Evolutionary conservation across 35 echinoderm and acorn worm species (phyloP).

Genomic region (Strongylocentrotus purpuratus): DNA sequence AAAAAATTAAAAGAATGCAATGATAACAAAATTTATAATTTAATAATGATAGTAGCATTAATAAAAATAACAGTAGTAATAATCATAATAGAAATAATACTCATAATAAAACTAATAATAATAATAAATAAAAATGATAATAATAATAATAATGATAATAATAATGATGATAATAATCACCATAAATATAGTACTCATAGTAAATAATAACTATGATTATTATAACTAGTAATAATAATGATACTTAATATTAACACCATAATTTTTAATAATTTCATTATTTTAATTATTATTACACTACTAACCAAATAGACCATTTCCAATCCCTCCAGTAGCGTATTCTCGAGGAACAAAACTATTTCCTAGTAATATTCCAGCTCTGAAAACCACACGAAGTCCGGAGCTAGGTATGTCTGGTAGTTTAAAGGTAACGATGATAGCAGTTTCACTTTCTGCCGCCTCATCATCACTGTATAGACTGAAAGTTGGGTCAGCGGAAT

Average conservation of each 20-base stretch:
- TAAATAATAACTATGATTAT: too few species aligned
- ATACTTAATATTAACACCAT: too few species aligned
- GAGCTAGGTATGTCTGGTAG: background rate
- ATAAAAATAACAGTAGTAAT: too few species aligned
- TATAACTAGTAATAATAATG: too few species aligned
- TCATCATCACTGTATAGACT: background rate
- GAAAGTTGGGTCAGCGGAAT: background rate
- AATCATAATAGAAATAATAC: too few species aligned
- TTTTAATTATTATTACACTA: background rate
- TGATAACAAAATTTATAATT: too few species aligned
- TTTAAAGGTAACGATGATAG: background rate
- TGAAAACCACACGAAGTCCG: background rate
- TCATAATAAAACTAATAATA: background rate
- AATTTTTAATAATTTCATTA: too few species aligned
- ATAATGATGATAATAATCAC: too few species aligned
- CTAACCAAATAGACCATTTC: background rate
- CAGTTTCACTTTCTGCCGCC: background rate
- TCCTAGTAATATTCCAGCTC: background rate
- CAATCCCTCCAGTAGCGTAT: background rate
- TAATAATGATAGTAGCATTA: too few species aligned
- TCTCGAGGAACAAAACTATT: background rate
- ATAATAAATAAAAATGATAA: background rate
- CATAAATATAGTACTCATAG: too few species aligned
- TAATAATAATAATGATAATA: background rate
- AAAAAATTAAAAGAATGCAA: too few species aligned